Base-by-base conservation (phyloP, 2,888 invertebrate species). In the Limenitis camilla region DNA sequence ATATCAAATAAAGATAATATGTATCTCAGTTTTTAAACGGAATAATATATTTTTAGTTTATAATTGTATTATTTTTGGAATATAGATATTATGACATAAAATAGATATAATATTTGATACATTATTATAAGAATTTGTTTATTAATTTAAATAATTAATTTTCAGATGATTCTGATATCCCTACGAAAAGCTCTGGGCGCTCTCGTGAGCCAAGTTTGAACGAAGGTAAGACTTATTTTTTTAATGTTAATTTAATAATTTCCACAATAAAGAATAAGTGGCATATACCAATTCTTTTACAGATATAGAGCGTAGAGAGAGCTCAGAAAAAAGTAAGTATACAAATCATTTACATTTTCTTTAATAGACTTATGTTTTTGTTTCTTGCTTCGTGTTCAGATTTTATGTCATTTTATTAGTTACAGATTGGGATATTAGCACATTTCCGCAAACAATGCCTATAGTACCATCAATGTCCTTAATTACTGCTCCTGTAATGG, bases 341-440 rank as follows among this genome's bases (percentile, higher is more conserved):
- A 10, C 11, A 11, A 30, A 11, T 36, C 4, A 6, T 5, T 36
- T 10, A 9, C n/a, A 40, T 8, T n/a, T 6, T 42, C 49, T 31
- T 32, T 32, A 27, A 19, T 40, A n/a, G n/a, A n/a, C n/a, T n/a
- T n/a, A n/a, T n/a, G n/a, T n/a, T n/a, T n/a, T n/a, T n/a, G n/a
- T n/a, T n/a, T n/a, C n/a, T n/a, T n/a, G n/a, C n/a, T n/a, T n/a
- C n/a, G n/a, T n/a, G 30, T 36, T 8, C 28, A n/a, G 36, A 36
- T 19, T 40, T 30, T 39, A 40, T 9, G 39, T 44, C 36, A n/a
- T 53, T 35, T 35, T 43, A 11, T 47, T 38, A 67, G 65, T 79
- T 81, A 62, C 80, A 81, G 82, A 72, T 59, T 78, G 77, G 79
- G 65, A 64, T 55, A 27, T 70, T 31, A 58, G 58, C 53, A 55